These are phyloP conservation scores for Epirrita christyi DNA, from an alignment of 2,888 invertebrate species.

Conservation along the genomic window DNA sequence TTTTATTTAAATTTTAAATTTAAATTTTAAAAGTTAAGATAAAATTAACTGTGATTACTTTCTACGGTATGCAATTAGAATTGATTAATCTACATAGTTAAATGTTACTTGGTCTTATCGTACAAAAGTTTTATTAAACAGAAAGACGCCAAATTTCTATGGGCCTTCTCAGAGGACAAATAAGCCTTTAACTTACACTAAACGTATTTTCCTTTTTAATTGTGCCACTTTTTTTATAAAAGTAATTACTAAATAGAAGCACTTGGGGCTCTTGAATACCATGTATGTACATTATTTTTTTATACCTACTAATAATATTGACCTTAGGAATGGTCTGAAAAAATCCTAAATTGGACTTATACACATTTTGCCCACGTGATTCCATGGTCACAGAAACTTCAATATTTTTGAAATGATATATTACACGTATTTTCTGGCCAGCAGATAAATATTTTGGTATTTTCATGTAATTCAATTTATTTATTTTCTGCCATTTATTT, in stretches of 20 bases:
- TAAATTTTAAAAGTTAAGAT: constrained; percentile 12
- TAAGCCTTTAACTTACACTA: neutral
- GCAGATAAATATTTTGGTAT: constrained; percentile 54
- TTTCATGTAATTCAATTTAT: constrained; percentile 6
- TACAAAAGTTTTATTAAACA: constrained; percentile 41
- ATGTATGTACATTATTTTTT: constrained; percentile 41
- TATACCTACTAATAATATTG: constrained; percentile 35
- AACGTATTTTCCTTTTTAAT: neutral
- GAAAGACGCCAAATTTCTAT: constrained; percentile 4
- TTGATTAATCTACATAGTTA: constrained; percentile 27
- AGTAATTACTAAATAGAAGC: constrained; percentile 40
- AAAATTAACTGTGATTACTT: neutral
- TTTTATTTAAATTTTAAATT: too few species aligned
- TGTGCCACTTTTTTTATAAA: constrained; percentile 13
- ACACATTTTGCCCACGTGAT: constrained; percentile 37
- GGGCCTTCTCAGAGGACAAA: neutral
- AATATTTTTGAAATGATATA: constrained; percentile 25
- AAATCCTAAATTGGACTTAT: constrained; percentile 61
- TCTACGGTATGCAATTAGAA: constrained; percentile 23
- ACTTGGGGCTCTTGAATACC: constrained; percentile 53
- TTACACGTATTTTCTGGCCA: constrained; percentile 57
- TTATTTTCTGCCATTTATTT: neutral
- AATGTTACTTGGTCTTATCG: constrained; percentile 48
- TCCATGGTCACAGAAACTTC: constrained; percentile 11
- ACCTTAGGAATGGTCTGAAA: constrained; percentile 50